Base-by-base conservation (phyloP, 2,888 invertebrate species). In the Pyrocoelia pectoralis region DNA sequence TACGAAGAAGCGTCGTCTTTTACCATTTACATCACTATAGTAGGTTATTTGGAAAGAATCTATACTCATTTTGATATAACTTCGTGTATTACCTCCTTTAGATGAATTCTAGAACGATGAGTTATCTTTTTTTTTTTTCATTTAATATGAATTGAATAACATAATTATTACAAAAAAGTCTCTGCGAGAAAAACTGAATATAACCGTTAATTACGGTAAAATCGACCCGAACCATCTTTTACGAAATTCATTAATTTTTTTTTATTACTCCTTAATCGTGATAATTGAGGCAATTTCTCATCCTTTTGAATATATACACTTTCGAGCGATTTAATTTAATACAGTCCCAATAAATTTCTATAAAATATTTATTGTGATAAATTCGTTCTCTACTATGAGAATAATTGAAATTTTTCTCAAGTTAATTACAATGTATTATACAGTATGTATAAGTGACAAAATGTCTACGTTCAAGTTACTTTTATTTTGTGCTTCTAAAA, bases 261-360 rank as follows among this genome's bases (percentile, higher is more conserved):
- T 33, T 33, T 33, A 33, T 33, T 33, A 33, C 33, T 2, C n/a
- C 33, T 33, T 33, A 33, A 33, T 33, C 10, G 33, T 33, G 8
- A 60, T 60, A 60, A 60, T 60, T 60, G 60, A 60, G 48, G 54
- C 60, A 60, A 60, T 60, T 54, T 60, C 48, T 60, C 49, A 60
- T 53, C 49, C 18, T 43, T 60, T 54, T 60, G 60, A 60, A 28
- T 14, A 48, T 46, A 24, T 10, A 46, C 41, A 17, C 49, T 50
- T 58, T 8, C 33, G n/a, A n/a, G 8, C 33, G n/a, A 2, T 33
- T 33, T 33, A 33, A 33, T 33, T 33, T 33, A 10, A 33, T 33
- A 33, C 33, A 33, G 33, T n/a, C n/a, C 8, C 33, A 33, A 33
- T 33, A 33, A 33, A 33, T 33, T 33, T 33, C 33, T 33, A 33